A percentile compares a stretch with the other conserved stretches of the same genome.
Conservation (phyloP, 2,797 vertebrate species). For the Fundulus diaphanus region DNA sequence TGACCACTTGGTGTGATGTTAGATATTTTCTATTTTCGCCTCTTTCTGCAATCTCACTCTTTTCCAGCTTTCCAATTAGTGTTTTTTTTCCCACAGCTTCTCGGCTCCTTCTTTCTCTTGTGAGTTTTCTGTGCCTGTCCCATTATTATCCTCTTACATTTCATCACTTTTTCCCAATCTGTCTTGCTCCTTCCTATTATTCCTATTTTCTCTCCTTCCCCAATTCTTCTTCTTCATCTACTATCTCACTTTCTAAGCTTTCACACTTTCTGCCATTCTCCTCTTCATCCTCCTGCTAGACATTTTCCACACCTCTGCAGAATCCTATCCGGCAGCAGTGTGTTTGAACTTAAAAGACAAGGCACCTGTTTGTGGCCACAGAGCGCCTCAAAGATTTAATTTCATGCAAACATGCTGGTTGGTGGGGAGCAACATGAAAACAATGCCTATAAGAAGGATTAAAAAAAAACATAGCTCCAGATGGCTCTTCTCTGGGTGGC, state of each 20-base stretch:
- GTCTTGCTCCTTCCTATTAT: constrained; percentile 38
- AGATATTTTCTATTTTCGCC: constrained; percentile 37
- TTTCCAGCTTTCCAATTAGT: constrained; percentile 35
- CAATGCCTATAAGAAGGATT: constrained; percentile 40
- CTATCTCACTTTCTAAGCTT: constrained; percentile 36
- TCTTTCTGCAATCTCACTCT: constrained; percentile 7
- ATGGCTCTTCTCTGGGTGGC: constrained; percentile 69
- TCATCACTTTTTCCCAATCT: constrained; percentile 13
- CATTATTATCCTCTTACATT: constrained; percentile 33
- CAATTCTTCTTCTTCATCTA: neutral
- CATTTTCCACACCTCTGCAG: constrained; percentile 36
- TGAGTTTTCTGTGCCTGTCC: constrained; percentile 28
- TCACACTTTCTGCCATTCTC: constrained; percentile 20
- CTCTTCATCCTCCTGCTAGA: constrained; percentile 2
- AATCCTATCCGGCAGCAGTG: constrained; percentile 53
- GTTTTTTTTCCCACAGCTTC: constrained; percentile 12
- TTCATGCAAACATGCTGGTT: constrained; percentile 49
- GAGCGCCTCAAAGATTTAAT: constrained; percentile 52
- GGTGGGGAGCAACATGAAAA: constrained; percentile 36
- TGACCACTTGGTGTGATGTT: constrained; percentile 23
- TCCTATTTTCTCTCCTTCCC: constrained; percentile 23
- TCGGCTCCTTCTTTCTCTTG: constrained; percentile 1
- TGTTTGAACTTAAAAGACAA: constrained; percentile 47
- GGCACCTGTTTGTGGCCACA: constrained; percentile 39
- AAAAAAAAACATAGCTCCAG: constrained; percentile 58